These are phyloP conservation scores for Falco columbarius DNA, from an alignment of 2,797 vertebrate species.

Conservation along the genomic window DNA sequence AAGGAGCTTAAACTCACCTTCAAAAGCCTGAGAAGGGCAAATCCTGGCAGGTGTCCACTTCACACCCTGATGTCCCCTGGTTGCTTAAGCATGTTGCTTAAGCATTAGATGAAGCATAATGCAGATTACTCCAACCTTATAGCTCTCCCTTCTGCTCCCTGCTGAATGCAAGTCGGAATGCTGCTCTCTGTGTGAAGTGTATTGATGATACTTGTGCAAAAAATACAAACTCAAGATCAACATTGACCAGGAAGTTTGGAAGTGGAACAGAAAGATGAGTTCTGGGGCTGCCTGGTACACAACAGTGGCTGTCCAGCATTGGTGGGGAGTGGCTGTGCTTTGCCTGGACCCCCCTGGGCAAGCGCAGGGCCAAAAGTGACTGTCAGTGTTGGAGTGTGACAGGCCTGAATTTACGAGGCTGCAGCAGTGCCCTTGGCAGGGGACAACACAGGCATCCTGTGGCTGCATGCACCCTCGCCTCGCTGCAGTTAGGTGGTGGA, in stretches of 20 bases:
- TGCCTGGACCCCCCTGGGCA: fast-evolving
- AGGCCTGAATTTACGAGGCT: not conserved
- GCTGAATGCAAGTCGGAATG: fast-evolving
- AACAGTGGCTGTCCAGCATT: fast-evolving
- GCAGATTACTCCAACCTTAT: not conserved
- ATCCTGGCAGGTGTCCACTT: not conserved
- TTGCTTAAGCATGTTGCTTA: not conserved
- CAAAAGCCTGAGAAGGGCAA: not conserved
- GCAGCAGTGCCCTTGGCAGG: not conserved
- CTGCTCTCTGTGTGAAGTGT: too few species aligned
- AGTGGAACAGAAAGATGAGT: not conserved
- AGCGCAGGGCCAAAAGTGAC: not conserved
- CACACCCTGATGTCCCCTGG: not conserved
- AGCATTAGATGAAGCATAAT: fast-evolving
- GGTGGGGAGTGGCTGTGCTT: not conserved
- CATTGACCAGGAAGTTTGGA: not conserved
- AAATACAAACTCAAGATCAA: not conserved
- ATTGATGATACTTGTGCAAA: too few species aligned
- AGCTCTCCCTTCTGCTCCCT: not conserved
- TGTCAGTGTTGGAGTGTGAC: not conserved
- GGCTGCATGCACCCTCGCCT: too few species aligned
- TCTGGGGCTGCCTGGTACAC: not conserved
- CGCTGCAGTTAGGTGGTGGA: fast-evolving
- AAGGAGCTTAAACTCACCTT: not conserved
- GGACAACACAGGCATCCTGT: not conserved